These are phyloP conservation scores for Herminia tarsipennalis DNA, from an alignment of 2,888 invertebrate genomes.

Conservation along the genomic window DNA sequence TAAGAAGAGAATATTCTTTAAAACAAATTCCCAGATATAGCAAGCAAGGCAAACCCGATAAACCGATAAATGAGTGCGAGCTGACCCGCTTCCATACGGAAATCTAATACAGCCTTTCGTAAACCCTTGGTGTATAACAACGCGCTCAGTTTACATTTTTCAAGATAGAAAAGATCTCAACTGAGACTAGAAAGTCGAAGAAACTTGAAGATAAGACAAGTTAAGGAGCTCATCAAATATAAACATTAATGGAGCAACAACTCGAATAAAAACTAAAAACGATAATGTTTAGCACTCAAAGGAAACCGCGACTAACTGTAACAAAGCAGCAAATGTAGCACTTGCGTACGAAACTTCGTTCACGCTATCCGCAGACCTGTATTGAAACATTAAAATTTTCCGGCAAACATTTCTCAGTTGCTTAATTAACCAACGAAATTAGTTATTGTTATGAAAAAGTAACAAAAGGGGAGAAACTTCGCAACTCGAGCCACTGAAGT, in stretches of 20 bases:
- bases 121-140: no score
- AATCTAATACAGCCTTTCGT: no score
- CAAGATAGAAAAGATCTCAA: no score
- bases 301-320: conserved; percentile 15
- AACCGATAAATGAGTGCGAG: no score
- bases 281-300: conserved; percentile 5
- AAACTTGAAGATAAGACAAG: background rate
- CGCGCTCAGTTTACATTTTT: no score
- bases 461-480: conserved; percentile 59
- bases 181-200: no score
- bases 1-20: no score
- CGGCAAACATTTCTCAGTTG: conserved; percentile 58
- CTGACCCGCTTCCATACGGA: no score
- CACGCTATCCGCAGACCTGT: conserved; percentile 49
- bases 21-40: no score
- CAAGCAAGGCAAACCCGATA: no score
- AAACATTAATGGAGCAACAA: conserved; percentile 6
- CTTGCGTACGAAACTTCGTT: conserved; percentile 41
- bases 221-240: background rate
- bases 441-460: conserved; percentile 74
- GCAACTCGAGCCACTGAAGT: conserved; percentile 51
- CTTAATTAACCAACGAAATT: conserved; percentile 72
- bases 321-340: conserved; percentile 24
- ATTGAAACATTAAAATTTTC: conserved; percentile 56
- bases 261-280: conserved; percentile 8